phyloP scores from a whole-genome alignment of 2,888 invertebrate species.

The Diplolepis rosae region DNA sequence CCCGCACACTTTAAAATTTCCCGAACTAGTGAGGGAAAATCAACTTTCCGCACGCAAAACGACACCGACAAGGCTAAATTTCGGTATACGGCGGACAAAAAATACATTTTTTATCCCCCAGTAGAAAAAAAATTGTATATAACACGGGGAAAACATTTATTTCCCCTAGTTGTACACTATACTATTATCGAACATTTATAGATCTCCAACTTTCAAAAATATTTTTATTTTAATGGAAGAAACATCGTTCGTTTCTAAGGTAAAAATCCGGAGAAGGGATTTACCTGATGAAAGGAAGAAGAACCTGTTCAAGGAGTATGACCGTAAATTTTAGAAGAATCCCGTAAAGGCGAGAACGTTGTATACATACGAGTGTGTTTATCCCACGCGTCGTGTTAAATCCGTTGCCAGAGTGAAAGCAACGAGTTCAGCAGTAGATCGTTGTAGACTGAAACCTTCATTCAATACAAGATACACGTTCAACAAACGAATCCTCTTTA shows the following conservation, averaged over 20 bases:
- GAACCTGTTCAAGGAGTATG: not conserved
- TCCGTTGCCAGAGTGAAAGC: constrained; percentile 46
- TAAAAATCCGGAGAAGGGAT: constrained; percentile 3
- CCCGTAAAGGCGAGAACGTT: constrained; percentile 41
- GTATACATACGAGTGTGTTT: constrained; percentile 42
- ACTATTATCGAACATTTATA: too few relatives aligned
- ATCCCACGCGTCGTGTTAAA: constrained; percentile 51
- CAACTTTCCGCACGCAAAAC: too few relatives aligned
- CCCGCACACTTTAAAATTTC: too few relatives aligned
- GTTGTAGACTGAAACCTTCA: constrained; percentile 11
- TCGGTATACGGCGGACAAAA: too few relatives aligned
- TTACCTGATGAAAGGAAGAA: constrained; percentile 9
- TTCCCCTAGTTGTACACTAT: too few relatives aligned
- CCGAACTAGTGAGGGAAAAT: too few relatives aligned
- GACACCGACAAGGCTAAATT: too few relatives aligned
- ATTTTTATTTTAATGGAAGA: not conserved
- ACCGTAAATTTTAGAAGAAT: constrained; percentile 43
- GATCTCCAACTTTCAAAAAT: not conserved
- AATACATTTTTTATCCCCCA: too few relatives aligned
- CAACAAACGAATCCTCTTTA: constrained; percentile 20
- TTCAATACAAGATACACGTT: constrained; percentile 15
- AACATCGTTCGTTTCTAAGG: not conserved
- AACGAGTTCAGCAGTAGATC: constrained; percentile 37
- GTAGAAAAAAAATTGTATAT: too few relatives aligned
- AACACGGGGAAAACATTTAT: too few relatives aligned